phyloP scores from a whole-genome alignment of 2,113 vertebrate genomes.

The Maccullochella peelii region DNA sequence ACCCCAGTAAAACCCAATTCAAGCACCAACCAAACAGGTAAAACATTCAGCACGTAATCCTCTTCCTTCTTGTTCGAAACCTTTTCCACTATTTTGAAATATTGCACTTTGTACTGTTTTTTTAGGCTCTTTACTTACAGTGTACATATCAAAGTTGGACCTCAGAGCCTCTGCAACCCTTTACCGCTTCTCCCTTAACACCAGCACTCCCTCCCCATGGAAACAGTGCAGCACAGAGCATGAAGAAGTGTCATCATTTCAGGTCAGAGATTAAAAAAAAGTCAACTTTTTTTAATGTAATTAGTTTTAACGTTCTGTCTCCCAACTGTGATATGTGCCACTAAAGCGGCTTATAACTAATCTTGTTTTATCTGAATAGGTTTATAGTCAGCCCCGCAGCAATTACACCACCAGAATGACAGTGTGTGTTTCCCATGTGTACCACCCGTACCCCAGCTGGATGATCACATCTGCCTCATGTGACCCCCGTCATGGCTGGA shows the following conservation, averaged over 20 bases:
- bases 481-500: slow-evolving; percentile 91
- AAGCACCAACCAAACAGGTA: slow-evolving; percentile 68
- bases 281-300: not conserved
- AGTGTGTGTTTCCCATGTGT: slow-evolving; percentile 95
- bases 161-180: slow-evolving; percentile 84
- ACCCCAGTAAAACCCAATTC: slow-evolving; percentile 41
- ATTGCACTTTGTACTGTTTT: not conserved
- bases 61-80: not conserved
- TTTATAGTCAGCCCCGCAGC: slow-evolving; percentile 92
- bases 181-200: slow-evolving; percentile 93
- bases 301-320: slow-evolving; percentile 15
- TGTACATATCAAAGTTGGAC: slow-evolving; percentile 91
- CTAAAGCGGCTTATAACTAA: slow-evolving; percentile 42
- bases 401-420: slow-evolving; percentile 97
- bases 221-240: slow-evolving; percentile 85
- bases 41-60: not conserved
- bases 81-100: not conserved
- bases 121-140: slow-evolving; percentile 89
- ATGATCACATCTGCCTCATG: slow-evolving; percentile 93
- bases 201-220: slow-evolving; percentile 90
- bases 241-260: slow-evolving; percentile 92
- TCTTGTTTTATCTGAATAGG: slow-evolving; percentile 82
- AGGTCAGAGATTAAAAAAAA: slow-evolving; percentile 83
- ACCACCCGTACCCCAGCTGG: slow-evolving; percentile 92
- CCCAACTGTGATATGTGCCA: not conserved